These are phyloP conservation scores for Microctonus brassicae DNA, from an alignment of 2,888 invertebrate species.

Conservation along the genomic window DNA sequence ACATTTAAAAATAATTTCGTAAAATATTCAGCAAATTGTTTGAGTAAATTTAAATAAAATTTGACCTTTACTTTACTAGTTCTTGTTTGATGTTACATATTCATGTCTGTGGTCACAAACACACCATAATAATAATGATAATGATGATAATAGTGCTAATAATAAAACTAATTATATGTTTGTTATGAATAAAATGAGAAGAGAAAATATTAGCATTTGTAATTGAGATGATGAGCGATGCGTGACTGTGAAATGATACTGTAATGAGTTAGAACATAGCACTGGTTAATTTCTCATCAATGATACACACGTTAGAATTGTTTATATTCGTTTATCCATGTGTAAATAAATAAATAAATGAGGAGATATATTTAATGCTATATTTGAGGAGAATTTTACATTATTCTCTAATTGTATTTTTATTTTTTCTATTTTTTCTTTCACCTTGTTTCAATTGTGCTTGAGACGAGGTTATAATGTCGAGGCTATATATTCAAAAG, in stretches of 20 bases:
- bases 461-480: background rate
- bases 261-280: conserved; percentile 21
- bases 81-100: background rate
- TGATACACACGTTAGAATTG: background rate
- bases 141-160: too few species aligned
- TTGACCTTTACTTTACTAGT: background rate
- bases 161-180: too few species aligned
- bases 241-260: conserved; percentile 43
- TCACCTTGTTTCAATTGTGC: background rate
- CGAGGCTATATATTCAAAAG: background rate
- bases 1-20: too few species aligned
- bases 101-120: background rate
- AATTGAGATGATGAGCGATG: conserved; percentile 43
- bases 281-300: background rate
- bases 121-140: conserved; percentile 19
- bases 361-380: background rate
- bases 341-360: background rate
- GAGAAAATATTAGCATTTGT: conserved; percentile 38
- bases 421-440: too few species aligned
- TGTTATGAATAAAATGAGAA: conserved; percentile 46
- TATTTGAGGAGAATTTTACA: background rate
- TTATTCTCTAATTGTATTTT: background rate
- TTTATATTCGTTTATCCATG: background rate
- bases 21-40: too few species aligned
- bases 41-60: background rate